Conservation (phyloP, 2,888 invertebrate species). For the Megalurothrips usitatus region DNA sequence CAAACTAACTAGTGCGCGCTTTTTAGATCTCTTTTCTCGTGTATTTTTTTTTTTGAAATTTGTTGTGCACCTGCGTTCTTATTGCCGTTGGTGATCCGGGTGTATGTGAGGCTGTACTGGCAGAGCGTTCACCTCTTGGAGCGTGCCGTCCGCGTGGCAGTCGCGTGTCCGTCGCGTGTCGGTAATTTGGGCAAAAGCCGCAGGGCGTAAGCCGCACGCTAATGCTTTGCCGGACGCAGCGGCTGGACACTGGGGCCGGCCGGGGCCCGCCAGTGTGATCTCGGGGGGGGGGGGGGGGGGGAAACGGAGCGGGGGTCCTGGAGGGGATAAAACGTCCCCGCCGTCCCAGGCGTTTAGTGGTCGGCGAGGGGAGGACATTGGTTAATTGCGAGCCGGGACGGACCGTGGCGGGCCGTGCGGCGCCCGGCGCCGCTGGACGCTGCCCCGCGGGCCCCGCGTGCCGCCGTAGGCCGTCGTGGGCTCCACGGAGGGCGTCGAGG, state of each 20-base stretch:
- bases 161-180: not conserved
- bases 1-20: too few relatives aligned
- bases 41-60: too few relatives aligned
- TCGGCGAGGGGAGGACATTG: not conserved
- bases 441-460: too few relatives aligned
- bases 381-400: not conserved
- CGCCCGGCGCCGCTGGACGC: too few relatives aligned
- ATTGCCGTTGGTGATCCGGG: too few relatives aligned
- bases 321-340: not conserved
- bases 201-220: conserved; percentile 7
- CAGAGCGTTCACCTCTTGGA: too few relatives aligned
- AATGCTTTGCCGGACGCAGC: conserved; percentile 3
- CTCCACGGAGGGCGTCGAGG: too few relatives aligned
- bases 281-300: not conserved
- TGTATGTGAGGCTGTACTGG: too few relatives aligned
- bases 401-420: not conserved
- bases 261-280: not conserved
- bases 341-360: not conserved
- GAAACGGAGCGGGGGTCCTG: not conserved
- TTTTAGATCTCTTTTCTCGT: too few relatives aligned
- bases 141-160: too few relatives aligned
- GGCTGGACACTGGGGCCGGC: not conserved
- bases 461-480: too few relatives aligned
- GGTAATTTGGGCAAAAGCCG: not conserved
- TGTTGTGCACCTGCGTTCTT: too few relatives aligned